A percentile compares a stretch with the other conserved stretches of the same genome.
These are phyloP conservation scores for Catostylus mosaicus DNA, from an alignment of 30 jellyfish, hydroid and myxozoan species.

Conservation along the genomic window DNA sequence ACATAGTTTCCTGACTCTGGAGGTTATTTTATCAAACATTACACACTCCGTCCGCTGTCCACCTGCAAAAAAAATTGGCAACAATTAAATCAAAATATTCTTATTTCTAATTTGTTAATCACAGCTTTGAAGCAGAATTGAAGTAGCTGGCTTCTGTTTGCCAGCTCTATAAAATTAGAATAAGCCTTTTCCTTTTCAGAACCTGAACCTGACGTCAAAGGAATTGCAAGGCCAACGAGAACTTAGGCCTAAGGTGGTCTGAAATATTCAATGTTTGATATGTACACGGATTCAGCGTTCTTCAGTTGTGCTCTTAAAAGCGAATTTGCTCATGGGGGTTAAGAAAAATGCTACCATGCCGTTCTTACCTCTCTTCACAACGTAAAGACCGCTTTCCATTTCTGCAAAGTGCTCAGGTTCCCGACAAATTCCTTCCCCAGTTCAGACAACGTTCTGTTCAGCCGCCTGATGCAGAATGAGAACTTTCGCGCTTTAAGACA, in stretches of 20 bases:
- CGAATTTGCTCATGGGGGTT: neutral
- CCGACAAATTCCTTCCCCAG: no score
- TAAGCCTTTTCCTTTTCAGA: no score
- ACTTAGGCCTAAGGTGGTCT: no score
- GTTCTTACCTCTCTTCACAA: slow-evolving; percentile 62
- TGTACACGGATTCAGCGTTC: no score
- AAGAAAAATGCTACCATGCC: neutral
- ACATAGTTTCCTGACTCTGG: slow-evolving; percentile 90
- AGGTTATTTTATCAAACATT: slow-evolving; percentile 95
- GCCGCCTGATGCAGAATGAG: neutral
- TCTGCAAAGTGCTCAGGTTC: neutral
- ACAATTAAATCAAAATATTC: neutral
- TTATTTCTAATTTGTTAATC: no score
- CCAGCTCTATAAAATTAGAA: no score
- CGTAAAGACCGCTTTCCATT: slow-evolving; percentile 63
- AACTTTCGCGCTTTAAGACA: slow-evolving; percentile 35
- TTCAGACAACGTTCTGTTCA: neutral
- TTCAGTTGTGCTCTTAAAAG: slow-evolving; percentile 8
- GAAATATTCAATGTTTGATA: no score
- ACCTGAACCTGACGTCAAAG: no score
- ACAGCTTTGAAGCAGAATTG: no score
- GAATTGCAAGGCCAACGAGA: no score
- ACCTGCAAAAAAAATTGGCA: slow-evolving; percentile 33
- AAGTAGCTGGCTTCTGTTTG: no score
- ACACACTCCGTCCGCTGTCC: slow-evolving; percentile 94